These are phyloP conservation scores for Antheraea pernyi DNA, from an alignment of 1,140 invertebrate species.

Conservation along the genomic window DNA sequence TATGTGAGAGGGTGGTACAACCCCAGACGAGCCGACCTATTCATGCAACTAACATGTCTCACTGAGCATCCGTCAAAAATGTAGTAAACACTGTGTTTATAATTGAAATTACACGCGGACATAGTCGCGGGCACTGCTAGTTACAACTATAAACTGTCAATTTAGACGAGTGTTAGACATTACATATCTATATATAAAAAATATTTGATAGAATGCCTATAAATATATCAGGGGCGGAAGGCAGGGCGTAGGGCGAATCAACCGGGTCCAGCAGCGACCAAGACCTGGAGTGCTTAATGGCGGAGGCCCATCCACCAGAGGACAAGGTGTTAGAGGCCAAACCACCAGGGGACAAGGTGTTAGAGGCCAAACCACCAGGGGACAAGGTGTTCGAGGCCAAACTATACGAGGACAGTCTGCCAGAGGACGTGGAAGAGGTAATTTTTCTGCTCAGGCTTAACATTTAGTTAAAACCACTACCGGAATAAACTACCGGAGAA, in stretches of 20 bases:
- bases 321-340: background rate
- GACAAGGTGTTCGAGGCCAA: background rate
- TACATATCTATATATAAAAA: too few species aligned
- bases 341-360: background rate
- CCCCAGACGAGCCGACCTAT: too few species aligned
- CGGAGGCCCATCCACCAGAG: background rate
- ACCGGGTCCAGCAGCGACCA: background rate
- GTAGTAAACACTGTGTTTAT: too few species aligned
- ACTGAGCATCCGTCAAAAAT: too few species aligned
- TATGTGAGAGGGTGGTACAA: too few species aligned
- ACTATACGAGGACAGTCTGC: background rate
- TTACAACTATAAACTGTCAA: too few species aligned
- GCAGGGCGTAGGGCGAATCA: background rate
- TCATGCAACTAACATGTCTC: too few species aligned
- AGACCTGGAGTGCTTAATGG: background rate
- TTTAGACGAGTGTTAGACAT: too few species aligned
- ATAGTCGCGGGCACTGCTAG: too few species aligned
- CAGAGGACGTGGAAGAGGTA: slow-evolving; percentile 8
- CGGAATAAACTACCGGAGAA: too few species aligned
- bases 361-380: background rate
- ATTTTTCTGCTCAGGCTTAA: background rate
- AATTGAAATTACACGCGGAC: too few species aligned
- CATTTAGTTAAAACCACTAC: too few species aligned
- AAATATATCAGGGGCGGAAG: slow-evolving; percentile 5
- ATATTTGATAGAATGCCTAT: background rate